Evolutionary conservation across 2,113 vertebrate genomes (phyloP), one percentile per base, ranked within the genome.

Genomic region (Nycticorax nycticorax): DNA sequence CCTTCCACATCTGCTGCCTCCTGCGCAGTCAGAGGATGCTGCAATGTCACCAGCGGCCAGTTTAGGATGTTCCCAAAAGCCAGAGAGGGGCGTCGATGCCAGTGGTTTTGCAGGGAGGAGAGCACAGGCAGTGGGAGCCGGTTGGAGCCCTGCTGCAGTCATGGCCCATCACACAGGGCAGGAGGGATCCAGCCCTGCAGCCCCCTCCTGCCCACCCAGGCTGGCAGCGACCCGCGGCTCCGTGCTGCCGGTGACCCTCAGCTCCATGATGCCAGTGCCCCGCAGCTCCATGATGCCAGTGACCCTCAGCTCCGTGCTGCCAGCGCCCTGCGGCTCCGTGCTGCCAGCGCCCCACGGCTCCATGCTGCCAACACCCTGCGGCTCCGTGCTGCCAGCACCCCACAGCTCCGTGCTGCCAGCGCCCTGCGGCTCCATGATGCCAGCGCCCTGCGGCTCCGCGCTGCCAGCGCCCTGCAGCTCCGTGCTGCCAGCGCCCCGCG

Each of bases 371-470:
- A n/a, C n/a, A n/a, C n/a, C n/a, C n/a, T n/a, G n/a, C n/a, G n/a
- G n/a, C n/a, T n/a, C n/a, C n/a, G n/a, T n/a, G n/a, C n/a, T n/a
- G n/a, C n/a, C n/a, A n/a, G n/a, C n/a, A n/a, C n/a, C n/a, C n/a
- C n/a, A n/a, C n/a, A n/a, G n/a, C n/a, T n/a, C n/a, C n/a, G n/a
- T n/a, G n/a, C n/a, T n/a, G n/a, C n/a, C n/a, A n/a, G n/a, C n/a
- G n/a, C n/a, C n/a, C n/a, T n/a, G n/a, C n/a, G n/a, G n/a, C n/a
- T n/a, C n/a, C n/a, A n/a, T n/a, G n/a, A n/a, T n/a, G n/a, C n/a
- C n/a, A n/a, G n/a, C n/a, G n/a, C n/a, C n/a, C 26, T 5, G 2
- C 1, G 2, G 57, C 67, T 21, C 45, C 0, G 3, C 52, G 28
- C 52, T 41, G 74, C 45, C 69, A 68, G 69, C 3, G 5, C 6